A percentile compares a stretch with the other conserved stretches of the same genome.
These are phyloP conservation scores for Perca fluviatilis DNA, from an alignment of 2,113 vertebrate genomes.

Conservation along the genomic window DNA sequence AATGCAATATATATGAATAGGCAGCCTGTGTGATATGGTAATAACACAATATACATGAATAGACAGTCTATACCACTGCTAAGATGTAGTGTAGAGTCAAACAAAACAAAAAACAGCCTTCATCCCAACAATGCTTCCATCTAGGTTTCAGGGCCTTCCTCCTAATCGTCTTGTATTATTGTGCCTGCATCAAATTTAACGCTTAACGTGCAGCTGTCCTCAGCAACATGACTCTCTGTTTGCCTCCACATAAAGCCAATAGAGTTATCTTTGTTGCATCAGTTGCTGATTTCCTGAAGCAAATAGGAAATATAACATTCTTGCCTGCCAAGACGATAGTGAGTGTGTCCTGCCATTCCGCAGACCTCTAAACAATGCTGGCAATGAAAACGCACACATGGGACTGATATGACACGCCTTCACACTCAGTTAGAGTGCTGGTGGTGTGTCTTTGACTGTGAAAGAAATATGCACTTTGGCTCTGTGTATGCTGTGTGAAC, in stretches of 20 bases:
- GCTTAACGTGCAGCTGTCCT: constrained; percentile 44
- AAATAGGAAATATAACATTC: constrained; percentile 12
- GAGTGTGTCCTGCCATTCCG: constrained; percentile 9
- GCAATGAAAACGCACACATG: not conserved
- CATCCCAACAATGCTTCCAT: not conserved
- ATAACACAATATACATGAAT: too few species aligned
- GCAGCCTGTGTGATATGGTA: too few species aligned
- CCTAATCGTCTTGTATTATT: not conserved
- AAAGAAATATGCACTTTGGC: constrained; percentile 16
- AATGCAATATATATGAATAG: too few species aligned
- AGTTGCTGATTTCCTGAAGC: constrained; percentile 34
- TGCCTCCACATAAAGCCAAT: constrained; percentile 27
- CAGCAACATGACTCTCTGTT: constrained; percentile 15
- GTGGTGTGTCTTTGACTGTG: not conserved
- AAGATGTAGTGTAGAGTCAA: too few species aligned
- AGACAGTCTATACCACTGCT: too few species aligned
- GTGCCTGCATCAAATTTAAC: constrained; percentile 23
- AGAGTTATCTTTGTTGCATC: constrained; percentile 20
- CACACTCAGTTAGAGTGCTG: not conserved
- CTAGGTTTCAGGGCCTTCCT: not conserved
- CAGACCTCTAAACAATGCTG: constrained; percentile 33
- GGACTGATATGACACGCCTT: not conserved
- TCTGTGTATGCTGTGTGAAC: not conserved
- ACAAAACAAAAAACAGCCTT: not conserved
- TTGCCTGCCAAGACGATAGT: constrained; percentile 9